These are phyloP conservation scores for Ameiurus melas DNA, from an alignment of 2,113 vertebrate species.

Conservation along the genomic window DNA sequence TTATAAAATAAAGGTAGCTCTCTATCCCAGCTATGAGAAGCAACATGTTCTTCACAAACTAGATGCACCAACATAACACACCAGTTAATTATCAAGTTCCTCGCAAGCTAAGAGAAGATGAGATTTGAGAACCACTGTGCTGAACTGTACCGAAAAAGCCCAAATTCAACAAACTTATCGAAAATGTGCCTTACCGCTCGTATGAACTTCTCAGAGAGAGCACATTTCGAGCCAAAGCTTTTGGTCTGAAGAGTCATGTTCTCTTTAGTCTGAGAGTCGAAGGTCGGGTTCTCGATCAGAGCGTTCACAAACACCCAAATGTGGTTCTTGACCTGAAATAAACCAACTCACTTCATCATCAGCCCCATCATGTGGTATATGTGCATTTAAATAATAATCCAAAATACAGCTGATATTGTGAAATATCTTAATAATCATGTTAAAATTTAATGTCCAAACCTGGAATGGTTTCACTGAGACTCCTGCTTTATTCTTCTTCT, in stretches of 20 bases:
- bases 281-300: conserved; percentile 95
- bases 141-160: background rate
- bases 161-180: background rate
- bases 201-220: conserved; percentile 93
- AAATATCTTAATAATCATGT: background rate
- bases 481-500: conserved; percentile 99
- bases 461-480: conserved; percentile 99
- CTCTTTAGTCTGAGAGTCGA: conserved; percentile 99
- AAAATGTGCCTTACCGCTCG: conserved; percentile 82
- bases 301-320: conserved; percentile 99
- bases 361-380: background rate
- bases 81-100: background rate
- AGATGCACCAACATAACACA: background rate
- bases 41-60: background rate
- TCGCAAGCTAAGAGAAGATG: background rate
- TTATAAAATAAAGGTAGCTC: too few relatives aligned
- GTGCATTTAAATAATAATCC: background rate
- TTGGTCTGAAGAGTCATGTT: conserved; percentile 98
- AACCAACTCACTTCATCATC: conserved; percentile 19
- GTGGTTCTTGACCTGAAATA: conserved; percentile 93
- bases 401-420: background rate
- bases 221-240: conserved; percentile 96
- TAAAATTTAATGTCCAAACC: conserved; percentile 68
- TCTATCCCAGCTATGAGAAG: background rate
- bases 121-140: background rate